These are phyloP conservation scores for Leucophenga montana DNA, from an alignment of 2,888 invertebrate genomes.

Conservation along the genomic window DNA sequence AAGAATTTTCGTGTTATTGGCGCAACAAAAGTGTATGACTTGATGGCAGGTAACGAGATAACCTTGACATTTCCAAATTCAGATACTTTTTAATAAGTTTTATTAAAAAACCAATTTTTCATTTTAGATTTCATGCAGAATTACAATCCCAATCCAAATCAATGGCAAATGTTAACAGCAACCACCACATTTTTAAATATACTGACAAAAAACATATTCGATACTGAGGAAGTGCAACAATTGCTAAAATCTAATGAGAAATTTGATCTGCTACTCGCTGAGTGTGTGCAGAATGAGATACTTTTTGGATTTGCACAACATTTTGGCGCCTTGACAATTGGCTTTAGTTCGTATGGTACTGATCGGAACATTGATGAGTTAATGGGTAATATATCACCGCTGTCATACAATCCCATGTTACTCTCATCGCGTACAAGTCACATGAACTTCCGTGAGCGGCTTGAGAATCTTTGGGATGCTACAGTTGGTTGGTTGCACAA, in stretches of 20 bases:
- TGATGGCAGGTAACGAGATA: slow-evolving; percentile 26
- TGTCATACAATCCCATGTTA: slow-evolving; percentile 62
- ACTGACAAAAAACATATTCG: slow-evolving; percentile 30
- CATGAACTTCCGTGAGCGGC: slow-evolving; percentile 69
- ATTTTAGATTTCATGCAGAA: not conserved
- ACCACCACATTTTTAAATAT: not conserved
- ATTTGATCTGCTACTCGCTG: slow-evolving; percentile 70
- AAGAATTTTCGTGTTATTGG: slow-evolving; percentile 52
- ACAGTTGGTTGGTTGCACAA: slow-evolving; percentile 47
- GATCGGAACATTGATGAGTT: slow-evolving; percentile 48
- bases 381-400: slow-evolving; percentile 61
- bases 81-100: slow-evolving; percentile 27
- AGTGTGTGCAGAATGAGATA: slow-evolving; percentile 65
- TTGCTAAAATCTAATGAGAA: slow-evolving; percentile 60
- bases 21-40: slow-evolving; percentile 36
- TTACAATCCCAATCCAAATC: accelerated
- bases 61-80: not conserved
- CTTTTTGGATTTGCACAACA: slow-evolving; percentile 61
- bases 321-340: slow-evolving; percentile 59
- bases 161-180: slow-evolving; percentile 31
- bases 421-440: slow-evolving; percentile 53
- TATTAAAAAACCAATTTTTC: too few relatives aligned
- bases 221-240: slow-evolving; percentile 44
- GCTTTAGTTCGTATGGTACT: slow-evolving; percentile 54
- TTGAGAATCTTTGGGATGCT: slow-evolving; percentile 58